These are phyloP conservation scores for Rhynchonycteris naso DNA, from an alignment of 2,797 vertebrate species.

Conservation along the genomic window DNA sequence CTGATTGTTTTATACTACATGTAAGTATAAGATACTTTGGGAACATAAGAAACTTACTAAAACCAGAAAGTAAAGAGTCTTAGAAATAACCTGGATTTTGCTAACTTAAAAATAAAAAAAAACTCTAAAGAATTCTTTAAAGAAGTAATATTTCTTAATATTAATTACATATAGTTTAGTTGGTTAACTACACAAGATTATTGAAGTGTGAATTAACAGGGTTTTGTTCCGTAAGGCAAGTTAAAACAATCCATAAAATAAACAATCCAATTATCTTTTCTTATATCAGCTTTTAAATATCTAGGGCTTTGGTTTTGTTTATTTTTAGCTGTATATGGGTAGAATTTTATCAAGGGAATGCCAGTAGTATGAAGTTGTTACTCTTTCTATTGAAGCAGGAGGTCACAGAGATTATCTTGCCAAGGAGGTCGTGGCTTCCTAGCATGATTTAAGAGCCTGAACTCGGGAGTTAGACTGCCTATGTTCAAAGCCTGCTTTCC, in stretches of 20 bases:
- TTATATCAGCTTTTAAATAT: conserved; percentile 39
- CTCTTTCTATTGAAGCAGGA: neutral
- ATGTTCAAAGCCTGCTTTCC: neutral
- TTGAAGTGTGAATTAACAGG: conserved; percentile 39
- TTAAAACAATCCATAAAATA: conserved; percentile 58
- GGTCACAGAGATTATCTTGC: neutral
- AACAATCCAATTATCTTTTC: conserved; percentile 61
- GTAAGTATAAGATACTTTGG: neutral
- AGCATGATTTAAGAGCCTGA: neutral
- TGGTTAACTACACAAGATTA: conserved; percentile 49
- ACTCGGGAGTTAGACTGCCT: neutral
- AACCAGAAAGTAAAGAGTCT: conserved; percentile 50
- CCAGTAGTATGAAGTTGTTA: neutral
- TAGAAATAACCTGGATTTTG: neutral
- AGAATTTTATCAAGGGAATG: conserved; percentile 31
- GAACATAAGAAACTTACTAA: conserved; percentile 31
- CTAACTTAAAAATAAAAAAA: conserved; percentile 31
- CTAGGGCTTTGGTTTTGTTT: conserved; percentile 38
- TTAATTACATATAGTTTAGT: conserved; percentile 42
- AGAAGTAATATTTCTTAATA: conserved; percentile 51
- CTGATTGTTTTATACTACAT: conserved; percentile 22
- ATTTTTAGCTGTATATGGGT: neutral
- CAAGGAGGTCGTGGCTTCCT: neutral
- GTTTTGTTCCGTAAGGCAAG: conserved; percentile 51
- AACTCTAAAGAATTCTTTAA: conserved; percentile 31